Conservation (phyloP, 2,888 invertebrate genomes). For the Venustoraphidia nigricollis region DNA sequence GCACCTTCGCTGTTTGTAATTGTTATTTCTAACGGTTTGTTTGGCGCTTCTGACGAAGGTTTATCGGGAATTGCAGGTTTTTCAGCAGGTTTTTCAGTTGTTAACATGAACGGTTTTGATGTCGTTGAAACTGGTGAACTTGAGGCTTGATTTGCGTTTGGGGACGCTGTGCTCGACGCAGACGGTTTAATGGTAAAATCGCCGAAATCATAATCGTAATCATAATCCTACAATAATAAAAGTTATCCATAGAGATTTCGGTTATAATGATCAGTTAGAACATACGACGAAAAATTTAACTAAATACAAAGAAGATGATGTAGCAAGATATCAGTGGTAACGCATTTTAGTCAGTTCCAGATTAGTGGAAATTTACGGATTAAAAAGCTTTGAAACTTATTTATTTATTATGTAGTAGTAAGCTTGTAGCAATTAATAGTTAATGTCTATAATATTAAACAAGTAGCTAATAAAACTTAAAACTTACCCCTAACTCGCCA, state of each 20-base stretch:
- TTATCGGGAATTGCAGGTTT: neutral
- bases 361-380: too few relatives aligned
- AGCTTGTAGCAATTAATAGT: too few relatives aligned
- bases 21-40: slow-evolving; percentile 3
- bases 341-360: too few relatives aligned
- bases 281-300: too few relatives aligned
- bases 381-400: too few relatives aligned
- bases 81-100: too few relatives aligned
- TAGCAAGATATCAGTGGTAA: too few relatives aligned
- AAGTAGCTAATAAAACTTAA: slow-evolving; percentile 2
- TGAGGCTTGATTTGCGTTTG: slow-evolving; percentile 10
- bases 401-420: too few relatives aligned
- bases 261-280: too few relatives aligned
- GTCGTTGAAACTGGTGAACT: slow-evolving; percentile 3
- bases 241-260: neutral
- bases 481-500: slow-evolving; percentile 43
- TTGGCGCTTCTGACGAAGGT: slow-evolving; percentile 3
- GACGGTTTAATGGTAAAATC: slow-evolving; percentile 54
- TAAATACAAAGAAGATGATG: too few relatives aligned
- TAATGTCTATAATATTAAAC: neutral
- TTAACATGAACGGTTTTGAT: neutral
- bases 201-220: slow-evolving; percentile 57
- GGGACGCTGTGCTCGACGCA: slow-evolving; percentile 14
- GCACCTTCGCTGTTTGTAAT: slow-evolving; percentile 3
- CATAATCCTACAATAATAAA: slow-evolving; percentile 43